Conservation (phyloP, 2,888 invertebrate genomes). For the Zygothrica quintamaculata region DNA sequence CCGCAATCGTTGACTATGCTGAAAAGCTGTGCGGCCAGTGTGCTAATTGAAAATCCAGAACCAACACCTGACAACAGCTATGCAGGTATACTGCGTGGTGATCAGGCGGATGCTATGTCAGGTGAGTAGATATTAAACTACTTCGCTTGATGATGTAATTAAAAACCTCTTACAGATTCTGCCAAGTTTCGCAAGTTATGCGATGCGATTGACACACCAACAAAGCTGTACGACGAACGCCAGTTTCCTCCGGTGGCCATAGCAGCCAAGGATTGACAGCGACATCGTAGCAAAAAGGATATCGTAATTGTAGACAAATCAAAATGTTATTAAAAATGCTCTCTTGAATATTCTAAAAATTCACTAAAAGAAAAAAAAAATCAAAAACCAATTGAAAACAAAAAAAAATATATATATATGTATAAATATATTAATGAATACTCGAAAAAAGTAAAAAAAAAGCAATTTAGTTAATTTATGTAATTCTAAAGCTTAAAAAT, state of each 20-base stretch:
- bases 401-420: slow-evolving; percentile 33
- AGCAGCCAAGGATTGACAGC: slow-evolving; percentile 82
- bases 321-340: slow-evolving; percentile 34
- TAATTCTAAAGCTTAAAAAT: slow-evolving; percentile 31
- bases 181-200: slow-evolving; percentile 84
- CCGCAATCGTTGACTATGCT: slow-evolving; percentile 62
- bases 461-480: slow-evolving; percentile 62
- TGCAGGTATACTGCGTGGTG: slow-evolving; percentile 95
- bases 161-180: slow-evolving; percentile 74
- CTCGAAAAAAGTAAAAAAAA: slow-evolving; percentile 61
- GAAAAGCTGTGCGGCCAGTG: slow-evolving; percentile 73
- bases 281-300: slow-evolving; percentile 40
- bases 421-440: no score
- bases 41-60: slow-evolving; percentile 81
- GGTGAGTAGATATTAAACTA: slow-evolving; percentile 85
- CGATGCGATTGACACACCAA: slow-evolving; percentile 84
- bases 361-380: slow-evolving; percentile 32
- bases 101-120: slow-evolving; percentile 92
- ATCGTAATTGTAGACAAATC: slow-evolving; percentile 51
- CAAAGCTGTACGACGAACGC: slow-evolving; percentile 83
- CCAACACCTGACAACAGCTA: slow-evolving; percentile 86
- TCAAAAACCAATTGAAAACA: slow-evolving; percentile 24
- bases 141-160: background rate
- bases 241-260: slow-evolving; percentile 84
- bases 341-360: slow-evolving; percentile 33